These are phyloP conservation scores for Picathartes gymnocephalus DNA, from an alignment of 2,113 vertebrate genomes.

Conservation along the genomic window DNA sequence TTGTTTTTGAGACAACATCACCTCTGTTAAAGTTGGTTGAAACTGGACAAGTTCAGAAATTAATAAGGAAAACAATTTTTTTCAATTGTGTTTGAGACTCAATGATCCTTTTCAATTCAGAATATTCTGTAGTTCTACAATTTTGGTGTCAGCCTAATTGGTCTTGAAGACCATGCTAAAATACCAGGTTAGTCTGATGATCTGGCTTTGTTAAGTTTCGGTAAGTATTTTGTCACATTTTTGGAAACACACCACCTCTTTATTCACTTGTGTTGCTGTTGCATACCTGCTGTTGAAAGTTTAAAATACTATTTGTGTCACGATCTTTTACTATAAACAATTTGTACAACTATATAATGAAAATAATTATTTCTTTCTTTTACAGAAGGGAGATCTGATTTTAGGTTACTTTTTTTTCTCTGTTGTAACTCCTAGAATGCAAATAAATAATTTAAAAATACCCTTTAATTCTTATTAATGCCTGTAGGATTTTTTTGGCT, in stretches of 20 bases:
- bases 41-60: background rate
- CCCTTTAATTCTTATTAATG: background rate
- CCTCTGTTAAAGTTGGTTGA: background rate
- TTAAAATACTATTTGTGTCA: background rate
- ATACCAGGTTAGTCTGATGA: background rate
- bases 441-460: background rate
- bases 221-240: background rate
- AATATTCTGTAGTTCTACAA: background rate
- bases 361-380: background rate
- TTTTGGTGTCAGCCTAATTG: background rate
- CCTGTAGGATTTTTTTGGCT: background rate
- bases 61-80: background rate
- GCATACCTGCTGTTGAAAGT: background rate
- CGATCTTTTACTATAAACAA: background rate
- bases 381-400: background rate
- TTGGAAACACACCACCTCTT: accelerated
- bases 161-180: background rate
- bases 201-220: background rate
- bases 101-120: background rate
- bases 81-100: background rate
- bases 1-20: background rate
- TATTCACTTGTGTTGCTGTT: background rate
- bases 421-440: background rate
- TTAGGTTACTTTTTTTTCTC: background rate
- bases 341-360: background rate